Percentiles rank a stretch among this genome's conserved stretches.
phyloP scores from a whole-genome alignment of 2,888 invertebrate species.

The Aromia moschata region DNA sequence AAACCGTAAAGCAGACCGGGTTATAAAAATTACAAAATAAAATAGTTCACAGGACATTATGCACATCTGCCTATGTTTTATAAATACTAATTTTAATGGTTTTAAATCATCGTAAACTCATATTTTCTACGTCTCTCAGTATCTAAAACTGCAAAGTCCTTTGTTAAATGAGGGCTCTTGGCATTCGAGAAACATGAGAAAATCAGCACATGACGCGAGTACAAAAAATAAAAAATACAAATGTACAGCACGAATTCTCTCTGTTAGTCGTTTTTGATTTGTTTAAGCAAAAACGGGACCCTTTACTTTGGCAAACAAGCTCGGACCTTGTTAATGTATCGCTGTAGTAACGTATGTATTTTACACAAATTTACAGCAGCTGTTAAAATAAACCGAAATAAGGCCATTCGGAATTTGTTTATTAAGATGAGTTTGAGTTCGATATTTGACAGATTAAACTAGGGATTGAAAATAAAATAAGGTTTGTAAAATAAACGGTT shows the following conservation, averaged over 20 bases:
- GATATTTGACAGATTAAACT: no score
- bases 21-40: no score
- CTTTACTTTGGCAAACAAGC: slow-evolving; percentile 17
- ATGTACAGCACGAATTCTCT: slow-evolving; percentile 9
- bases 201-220: slow-evolving; percentile 12
- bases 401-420: no score
- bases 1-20: no score
- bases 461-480: no score
- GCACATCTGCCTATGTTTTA: no score
- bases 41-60: no score
- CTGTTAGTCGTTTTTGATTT: slow-evolving; percentile 14
- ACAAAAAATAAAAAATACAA: slow-evolving; percentile 21
- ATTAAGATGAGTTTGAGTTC: no score
- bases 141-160: neutral
- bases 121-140: no score
- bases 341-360: slow-evolving; percentile 6
- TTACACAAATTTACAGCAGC: neutral
- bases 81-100: no score
- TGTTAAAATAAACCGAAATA: slow-evolving; percentile 2
- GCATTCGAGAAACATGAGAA: slow-evolving; percentile 24
- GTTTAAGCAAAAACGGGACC: slow-evolving; percentile 7
- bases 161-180: neutral
- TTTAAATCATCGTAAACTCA: no score
- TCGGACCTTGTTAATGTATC: slow-evolving; percentile 17
- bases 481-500: no score